A percentile compares a stretch with the other conserved stretches of the same genome.
phyloP scores from a whole-genome alignment of 1,140 invertebrate genomes.

The Megalonaias nervosa region DNA sequence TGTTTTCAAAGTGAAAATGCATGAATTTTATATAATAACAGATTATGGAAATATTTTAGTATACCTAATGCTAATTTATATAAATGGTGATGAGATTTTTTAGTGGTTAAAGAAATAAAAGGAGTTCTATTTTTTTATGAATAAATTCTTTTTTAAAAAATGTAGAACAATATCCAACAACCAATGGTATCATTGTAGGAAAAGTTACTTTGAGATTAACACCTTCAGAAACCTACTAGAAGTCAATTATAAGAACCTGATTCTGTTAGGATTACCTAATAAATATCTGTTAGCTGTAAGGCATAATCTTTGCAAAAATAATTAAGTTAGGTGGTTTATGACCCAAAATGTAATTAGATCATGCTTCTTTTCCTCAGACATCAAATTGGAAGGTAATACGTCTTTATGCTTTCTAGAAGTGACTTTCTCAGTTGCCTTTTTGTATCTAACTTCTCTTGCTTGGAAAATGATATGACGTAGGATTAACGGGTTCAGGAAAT shows the following conservation, averaged over 20 bases:
- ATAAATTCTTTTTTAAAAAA: too few relatives aligned
- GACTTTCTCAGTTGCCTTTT: background rate
- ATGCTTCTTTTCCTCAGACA: constrained; percentile 43
- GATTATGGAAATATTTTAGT: too few relatives aligned
- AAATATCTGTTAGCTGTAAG: background rate
- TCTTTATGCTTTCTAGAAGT: constrained; percentile 14
- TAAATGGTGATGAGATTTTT: too few relatives aligned
- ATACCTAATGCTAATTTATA: too few relatives aligned
- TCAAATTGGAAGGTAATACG: constrained; percentile 58
- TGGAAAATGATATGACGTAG: too few relatives aligned
- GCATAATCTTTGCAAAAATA: background rate
- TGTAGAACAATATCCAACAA: too few relatives aligned
- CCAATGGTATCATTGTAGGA: background rate
- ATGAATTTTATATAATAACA: too few relatives aligned
- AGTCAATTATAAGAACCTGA: background rate
- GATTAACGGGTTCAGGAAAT: too few relatives aligned
- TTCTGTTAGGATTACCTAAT: background rate
- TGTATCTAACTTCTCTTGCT: too few relatives aligned
- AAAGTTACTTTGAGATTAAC: background rate
- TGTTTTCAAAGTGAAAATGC: too few relatives aligned
- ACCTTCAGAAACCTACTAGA: background rate
- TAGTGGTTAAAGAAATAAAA: too few relatives aligned
- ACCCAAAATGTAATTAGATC: background rate
- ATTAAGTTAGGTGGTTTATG: background rate
- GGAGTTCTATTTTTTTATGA: too few relatives aligned